These are phyloP conservation scores for Gymnocypris eckloni DNA, from an alignment of 2,797 vertebrate species.

Conservation along the genomic window DNA sequence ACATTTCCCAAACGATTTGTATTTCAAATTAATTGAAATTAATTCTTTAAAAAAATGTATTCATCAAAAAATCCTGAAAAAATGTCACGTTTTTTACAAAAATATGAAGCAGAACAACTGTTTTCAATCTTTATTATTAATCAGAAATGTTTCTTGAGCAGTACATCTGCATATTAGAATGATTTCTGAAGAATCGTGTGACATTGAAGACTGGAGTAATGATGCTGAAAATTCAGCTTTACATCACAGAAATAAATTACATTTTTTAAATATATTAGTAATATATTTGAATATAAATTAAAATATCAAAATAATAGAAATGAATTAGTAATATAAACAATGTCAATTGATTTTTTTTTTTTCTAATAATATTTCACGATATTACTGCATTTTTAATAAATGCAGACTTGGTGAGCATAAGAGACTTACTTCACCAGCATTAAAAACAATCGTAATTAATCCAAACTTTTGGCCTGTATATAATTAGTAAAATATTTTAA, in stretches of 20 bases:
- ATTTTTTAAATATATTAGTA: background rate
- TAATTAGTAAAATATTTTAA: background rate
- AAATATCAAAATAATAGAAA: background rate
- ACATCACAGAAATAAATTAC: background rate
- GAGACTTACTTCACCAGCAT: background rate
- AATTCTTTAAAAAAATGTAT: no score
- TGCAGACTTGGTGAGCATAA: background rate
- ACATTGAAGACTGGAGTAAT: background rate
- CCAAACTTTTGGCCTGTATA: background rate
- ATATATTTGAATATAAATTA: background rate
- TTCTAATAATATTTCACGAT: no score
- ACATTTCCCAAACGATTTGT: background rate
- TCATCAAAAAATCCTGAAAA: background rate
- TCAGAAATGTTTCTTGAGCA: background rate
- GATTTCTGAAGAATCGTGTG: constrained; percentile 7
- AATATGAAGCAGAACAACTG: background rate
- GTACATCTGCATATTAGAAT: background rate
- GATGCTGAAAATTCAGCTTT: background rate
- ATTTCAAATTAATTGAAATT: background rate
- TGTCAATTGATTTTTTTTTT: no score
- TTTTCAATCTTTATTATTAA: background rate
- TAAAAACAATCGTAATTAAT: background rate
- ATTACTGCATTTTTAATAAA: background rate
- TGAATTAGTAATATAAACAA: background rate
- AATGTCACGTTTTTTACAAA: background rate